Evolutionary conservation across 2,797 vertebrate species (phyloP).

Genomic region (Acanthis flammea): DNA sequence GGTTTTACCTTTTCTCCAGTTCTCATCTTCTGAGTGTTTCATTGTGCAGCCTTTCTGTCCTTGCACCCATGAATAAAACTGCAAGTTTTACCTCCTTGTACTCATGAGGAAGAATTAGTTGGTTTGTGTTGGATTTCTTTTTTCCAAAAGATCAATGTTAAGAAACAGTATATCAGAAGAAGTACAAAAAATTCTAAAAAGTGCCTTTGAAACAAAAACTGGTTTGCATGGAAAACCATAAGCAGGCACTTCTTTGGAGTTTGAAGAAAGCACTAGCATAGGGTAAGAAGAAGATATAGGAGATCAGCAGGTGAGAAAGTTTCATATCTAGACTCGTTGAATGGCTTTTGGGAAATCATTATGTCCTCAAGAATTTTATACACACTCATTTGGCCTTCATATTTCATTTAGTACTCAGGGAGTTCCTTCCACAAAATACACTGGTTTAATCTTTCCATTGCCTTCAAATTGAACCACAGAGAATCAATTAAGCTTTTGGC

Average conservation of each 20-base stretch:
- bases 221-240: neutral
- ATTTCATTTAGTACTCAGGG: neutral
- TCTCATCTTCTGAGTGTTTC: neutral
- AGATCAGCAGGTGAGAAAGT: neutral
- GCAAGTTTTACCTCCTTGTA: neutral
- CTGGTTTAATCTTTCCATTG: neutral
- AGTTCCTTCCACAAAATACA: neutral
- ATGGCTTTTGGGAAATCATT: neutral
- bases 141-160: neutral
- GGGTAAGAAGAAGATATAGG: neutral
- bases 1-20: neutral
- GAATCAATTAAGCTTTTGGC: neutral
- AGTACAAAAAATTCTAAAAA: neutral
- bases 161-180: neutral
- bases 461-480: neutral
- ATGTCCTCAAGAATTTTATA: neutral
- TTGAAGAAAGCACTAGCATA: neutral
- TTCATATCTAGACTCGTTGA: neutral
- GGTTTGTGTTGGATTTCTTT: too few relatives aligned
- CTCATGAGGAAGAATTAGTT: neutral
- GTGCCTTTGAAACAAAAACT: neutral
- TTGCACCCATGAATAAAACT: neutral
- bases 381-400: neutral
- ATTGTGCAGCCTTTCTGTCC: neutral
- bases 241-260: neutral